phyloP scores from a whole-genome alignment of 2,797 vertebrate genomes.

The Manis crassicaudata region DNA sequence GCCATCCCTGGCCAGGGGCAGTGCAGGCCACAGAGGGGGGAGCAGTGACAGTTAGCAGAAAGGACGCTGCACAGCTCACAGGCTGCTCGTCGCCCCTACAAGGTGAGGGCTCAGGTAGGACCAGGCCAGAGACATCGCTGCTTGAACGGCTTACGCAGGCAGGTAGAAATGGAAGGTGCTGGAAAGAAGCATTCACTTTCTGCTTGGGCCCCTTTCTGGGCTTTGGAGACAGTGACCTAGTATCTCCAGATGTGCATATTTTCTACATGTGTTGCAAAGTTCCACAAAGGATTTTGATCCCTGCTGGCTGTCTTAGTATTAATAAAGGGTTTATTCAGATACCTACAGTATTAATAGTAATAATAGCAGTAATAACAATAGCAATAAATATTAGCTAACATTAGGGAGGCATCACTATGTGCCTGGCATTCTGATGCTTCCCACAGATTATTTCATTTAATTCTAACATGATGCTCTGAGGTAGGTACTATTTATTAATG shows the following conservation, averaged over 20 bases:
- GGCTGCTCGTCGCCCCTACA: slow-evolving; percentile 54
- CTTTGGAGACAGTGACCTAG: neutral
- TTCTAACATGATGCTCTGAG: neutral
- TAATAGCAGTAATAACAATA: neutral
- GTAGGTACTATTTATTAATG: neutral
- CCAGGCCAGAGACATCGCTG: slow-evolving; percentile 55
- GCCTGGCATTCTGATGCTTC: neutral
- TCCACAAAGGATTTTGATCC: neutral
- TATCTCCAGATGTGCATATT: neutral
- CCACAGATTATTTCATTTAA: neutral
- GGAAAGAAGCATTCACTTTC: neutral
- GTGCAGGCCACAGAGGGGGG: slow-evolving; percentile 43
- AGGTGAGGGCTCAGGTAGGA: slow-evolving; percentile 60
- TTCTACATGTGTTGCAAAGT: neutral
- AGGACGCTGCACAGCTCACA: slow-evolving; percentile 55
- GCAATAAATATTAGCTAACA: neutral
- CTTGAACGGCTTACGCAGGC: neutral
- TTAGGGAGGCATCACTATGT: neutral
- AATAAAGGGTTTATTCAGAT: neutral
- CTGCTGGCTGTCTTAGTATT: neutral
- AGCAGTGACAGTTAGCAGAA: slow-evolving; percentile 33
- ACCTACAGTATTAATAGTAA: neutral
- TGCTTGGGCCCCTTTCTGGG: neutral
- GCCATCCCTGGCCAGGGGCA: slow-evolving; percentile 52
- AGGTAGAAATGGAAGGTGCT: neutral